These are phyloP conservation scores for Cyanoramphus novaezelandiae DNA, from an alignment of 2,113 vertebrate genomes.

Conservation along the genomic window DNA sequence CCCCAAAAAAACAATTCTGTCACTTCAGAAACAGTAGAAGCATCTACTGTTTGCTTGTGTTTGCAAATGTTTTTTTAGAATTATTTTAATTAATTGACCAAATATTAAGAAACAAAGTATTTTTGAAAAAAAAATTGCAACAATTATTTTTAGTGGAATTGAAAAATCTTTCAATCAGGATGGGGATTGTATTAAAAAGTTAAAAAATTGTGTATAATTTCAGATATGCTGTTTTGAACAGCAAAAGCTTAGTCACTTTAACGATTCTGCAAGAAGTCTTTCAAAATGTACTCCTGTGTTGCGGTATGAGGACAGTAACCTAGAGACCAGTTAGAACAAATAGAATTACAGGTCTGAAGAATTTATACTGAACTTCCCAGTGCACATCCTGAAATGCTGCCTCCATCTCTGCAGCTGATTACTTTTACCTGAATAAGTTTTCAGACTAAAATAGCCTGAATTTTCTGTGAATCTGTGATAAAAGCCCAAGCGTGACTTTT, in stretches of 20 bases:
- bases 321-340: neutral
- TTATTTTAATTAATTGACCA: neutral
- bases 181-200: rapidly evolving
- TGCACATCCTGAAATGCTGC: neutral
- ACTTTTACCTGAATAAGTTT: neutral
- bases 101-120: neutral
- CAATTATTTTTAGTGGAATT: neutral
- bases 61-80: neutral
- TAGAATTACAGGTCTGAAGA: neutral
- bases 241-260: neutral
- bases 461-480: neutral
- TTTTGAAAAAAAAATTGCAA: neutral
- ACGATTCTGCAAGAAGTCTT: neutral
- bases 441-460: neutral
- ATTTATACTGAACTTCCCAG: neutral
- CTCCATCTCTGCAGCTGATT: neutral
- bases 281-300: neutral
- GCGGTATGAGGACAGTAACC: neutral
- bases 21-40: neutral
- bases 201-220: neutral
- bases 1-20: neutral
- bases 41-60: neutral
- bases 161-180: neutral
- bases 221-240: neutral
- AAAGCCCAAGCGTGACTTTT: neutral